These are phyloP conservation scores for Anisognathus igniventris DNA, from an alignment of 2,797 vertebrate genomes.

Conservation along the genomic window DNA sequence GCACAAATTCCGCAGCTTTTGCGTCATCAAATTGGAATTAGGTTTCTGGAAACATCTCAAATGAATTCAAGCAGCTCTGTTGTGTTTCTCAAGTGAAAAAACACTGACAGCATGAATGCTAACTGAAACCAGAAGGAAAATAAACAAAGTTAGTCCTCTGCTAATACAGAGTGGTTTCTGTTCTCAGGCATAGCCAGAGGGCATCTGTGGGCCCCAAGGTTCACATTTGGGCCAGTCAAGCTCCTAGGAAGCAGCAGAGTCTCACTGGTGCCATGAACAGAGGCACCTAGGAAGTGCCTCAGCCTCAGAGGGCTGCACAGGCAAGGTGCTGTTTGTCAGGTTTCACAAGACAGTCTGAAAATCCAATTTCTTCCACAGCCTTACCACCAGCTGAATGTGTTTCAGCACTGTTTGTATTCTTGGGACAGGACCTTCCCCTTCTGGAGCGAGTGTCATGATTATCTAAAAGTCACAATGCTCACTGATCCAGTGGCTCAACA, in stretches of 20 bases:
- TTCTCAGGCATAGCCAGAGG: neutral
- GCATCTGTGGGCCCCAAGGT: neutral
- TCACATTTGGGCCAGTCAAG: neutral
- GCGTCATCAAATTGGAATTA: neutral
- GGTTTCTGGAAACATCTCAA: neutral
- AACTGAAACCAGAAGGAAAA: neutral
- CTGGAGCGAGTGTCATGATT: neutral
- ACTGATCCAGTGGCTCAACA: neutral
- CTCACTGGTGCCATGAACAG: neutral
- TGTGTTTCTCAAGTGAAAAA: neutral
- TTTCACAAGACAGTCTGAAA: neutral
- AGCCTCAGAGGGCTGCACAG: neutral
- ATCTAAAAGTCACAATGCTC: neutral
- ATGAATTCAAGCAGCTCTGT: neutral
- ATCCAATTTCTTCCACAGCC: neutral
- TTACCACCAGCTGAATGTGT: neutral
- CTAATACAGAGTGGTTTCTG: neutral
- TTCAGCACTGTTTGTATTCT: neutral
- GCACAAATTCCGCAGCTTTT: neutral
- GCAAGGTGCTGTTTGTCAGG: neutral
- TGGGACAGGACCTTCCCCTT: neutral
- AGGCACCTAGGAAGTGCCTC: neutral
- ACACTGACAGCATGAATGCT: neutral
- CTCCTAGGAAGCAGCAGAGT: neutral
- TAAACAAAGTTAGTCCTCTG: neutral